phyloP scores from a whole-genome alignment of 1,140 invertebrate species.

The Popillia japonica region DNA sequence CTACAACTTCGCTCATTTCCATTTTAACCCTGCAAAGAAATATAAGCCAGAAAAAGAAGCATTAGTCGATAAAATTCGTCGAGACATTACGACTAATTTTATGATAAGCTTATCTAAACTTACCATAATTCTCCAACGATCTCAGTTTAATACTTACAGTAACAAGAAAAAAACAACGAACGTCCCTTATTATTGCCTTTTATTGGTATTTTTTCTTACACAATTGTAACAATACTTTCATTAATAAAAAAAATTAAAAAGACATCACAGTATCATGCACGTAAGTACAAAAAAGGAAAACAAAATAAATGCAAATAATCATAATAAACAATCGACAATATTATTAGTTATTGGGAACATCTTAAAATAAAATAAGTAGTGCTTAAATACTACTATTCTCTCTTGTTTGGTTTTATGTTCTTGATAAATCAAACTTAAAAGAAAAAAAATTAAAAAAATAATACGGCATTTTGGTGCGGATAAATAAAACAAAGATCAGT shows the following conservation, averaged over 20 bases:
- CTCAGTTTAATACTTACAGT: slow-evolving; percentile 6
- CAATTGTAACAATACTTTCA: slow-evolving; percentile 16
- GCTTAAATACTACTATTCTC: neutral
- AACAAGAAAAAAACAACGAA: neutral
- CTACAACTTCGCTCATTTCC: neutral
- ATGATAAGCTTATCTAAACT: neutral
- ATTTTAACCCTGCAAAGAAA: slow-evolving; percentile 3
- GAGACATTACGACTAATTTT: neutral
- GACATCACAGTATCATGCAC: slow-evolving; percentile 20
- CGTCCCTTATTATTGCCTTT: slow-evolving; percentile 15
- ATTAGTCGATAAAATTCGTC: neutral
- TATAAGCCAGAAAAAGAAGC: neutral
- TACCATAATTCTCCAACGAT: neutral
- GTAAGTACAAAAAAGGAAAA: neutral
- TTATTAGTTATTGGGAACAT: neutral
- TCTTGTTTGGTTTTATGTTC: neutral
- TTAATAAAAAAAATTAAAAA: slow-evolving; percentile 9
- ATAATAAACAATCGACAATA: neutral
- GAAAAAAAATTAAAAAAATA: neutral
- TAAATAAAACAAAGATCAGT: neutral
- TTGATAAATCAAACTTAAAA: neutral
- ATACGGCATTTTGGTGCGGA: neutral
- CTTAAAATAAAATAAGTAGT: neutral
- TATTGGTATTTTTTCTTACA: slow-evolving; percentile 7
- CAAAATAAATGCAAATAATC: slow-evolving; percentile 37